A percentile compares a stretch with the other conserved stretches of the same genome.
phyloP scores from a whole-genome alignment of 2,797 vertebrate genomes.

The Astyanax mexicanus region DNA sequence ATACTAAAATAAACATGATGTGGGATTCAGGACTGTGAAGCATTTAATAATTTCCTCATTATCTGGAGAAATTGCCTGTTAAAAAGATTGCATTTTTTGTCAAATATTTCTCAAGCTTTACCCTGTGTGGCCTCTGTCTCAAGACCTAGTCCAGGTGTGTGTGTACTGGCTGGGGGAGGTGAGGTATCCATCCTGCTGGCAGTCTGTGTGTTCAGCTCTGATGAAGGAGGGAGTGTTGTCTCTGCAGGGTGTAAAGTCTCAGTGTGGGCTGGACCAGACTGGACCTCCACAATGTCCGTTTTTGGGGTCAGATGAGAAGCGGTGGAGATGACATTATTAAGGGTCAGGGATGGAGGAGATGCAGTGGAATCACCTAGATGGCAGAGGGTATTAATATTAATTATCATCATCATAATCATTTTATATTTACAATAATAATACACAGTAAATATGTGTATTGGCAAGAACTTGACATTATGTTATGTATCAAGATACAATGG shows the following conservation, averaged over 20 bases:
- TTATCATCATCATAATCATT: no score
- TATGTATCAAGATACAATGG: no score
- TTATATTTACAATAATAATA: no score
- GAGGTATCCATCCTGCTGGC: neutral
- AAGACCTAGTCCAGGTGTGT: constrained; percentile 1
- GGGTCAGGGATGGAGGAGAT: constrained; percentile 30
- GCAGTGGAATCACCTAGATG: constrained; percentile 62
- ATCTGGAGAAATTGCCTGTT: no score
- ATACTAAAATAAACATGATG: neutral
- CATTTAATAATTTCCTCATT: neutral
- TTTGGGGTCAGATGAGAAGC: constrained; percentile 48
- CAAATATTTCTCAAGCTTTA: neutral
- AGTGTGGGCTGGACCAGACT: constrained; percentile 17
- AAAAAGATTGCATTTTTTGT: neutral
- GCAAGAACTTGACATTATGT: no score
- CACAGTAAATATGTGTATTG: no score
- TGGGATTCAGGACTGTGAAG: neutral
- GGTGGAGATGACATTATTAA: constrained; percentile 36
- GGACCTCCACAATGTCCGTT: constrained; percentile 28
- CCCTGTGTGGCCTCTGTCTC: constrained; percentile 35
- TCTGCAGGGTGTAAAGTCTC: neutral
- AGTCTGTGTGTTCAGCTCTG: constrained; percentile 7
- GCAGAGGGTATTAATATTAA: neutral
- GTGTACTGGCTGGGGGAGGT: neutral
- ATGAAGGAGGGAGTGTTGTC: constrained; percentile 1